phyloP scores from a whole-genome alignment of 2,888 invertebrate genomes.

The Drosophila melanocephala region DNA sequence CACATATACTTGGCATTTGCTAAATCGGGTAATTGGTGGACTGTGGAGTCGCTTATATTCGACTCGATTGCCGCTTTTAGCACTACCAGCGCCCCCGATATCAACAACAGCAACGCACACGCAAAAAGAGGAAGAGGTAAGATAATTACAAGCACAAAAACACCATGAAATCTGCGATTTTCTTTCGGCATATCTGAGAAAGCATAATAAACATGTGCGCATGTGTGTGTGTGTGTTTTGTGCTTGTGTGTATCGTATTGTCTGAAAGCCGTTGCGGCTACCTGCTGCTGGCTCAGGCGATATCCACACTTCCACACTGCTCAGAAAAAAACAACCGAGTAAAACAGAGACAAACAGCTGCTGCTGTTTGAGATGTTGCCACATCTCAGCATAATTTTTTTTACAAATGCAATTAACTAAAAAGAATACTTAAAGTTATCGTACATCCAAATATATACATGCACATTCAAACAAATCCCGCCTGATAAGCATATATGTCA shows the following conservation, averaged over 20 bases:
- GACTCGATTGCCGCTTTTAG: slow-evolving; percentile 49
- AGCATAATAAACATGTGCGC: slow-evolving; percentile 3
- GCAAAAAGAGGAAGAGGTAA: slow-evolving; percentile 65
- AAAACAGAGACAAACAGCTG: slow-evolving; percentile 29
- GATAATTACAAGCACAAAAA: slow-evolving; percentile 48
- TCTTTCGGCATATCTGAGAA: slow-evolving; percentile 14
- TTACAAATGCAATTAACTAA: background rate
- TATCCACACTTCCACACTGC: slow-evolving; percentile 34
- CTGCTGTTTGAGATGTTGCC: slow-evolving; percentile 32
- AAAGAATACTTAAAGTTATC: background rate
- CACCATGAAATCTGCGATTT: slow-evolving; percentile 4
- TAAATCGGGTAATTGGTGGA: slow-evolving; percentile 48
- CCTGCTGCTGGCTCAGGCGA: slow-evolving; percentile 55
- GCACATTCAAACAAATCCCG: slow-evolving; percentile 30
- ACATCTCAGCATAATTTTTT: background rate
- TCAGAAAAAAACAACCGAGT: background rate
- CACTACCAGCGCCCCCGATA: slow-evolving; percentile 48
- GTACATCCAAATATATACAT: background rate
- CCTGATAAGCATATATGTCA: background rate
- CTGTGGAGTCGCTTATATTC: slow-evolving; percentile 63
- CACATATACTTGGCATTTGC: slow-evolving; percentile 56
- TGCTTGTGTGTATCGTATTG: background rate
- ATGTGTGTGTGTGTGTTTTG: slow-evolving; percentile 5
- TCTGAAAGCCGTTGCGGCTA: slow-evolving; percentile 28
- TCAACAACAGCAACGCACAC: background rate